A percentile compares a stretch with the other conserved stretches of the same genome.
Conservation (phyloP, 1,140 invertebrate species). For the Trinorchestia longiramus region DNA sequence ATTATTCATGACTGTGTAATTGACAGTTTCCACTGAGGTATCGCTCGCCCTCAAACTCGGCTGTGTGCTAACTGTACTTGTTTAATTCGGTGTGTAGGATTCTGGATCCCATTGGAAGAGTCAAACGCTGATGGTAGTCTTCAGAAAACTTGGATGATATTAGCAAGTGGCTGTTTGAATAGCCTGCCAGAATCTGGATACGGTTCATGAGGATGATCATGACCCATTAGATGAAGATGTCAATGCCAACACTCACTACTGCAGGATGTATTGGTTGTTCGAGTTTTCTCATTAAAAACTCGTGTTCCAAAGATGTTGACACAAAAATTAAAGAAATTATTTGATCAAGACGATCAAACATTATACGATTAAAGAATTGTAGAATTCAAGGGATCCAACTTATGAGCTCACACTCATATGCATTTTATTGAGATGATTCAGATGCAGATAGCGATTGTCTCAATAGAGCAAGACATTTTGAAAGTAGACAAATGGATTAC, state of each 20-base stretch:
- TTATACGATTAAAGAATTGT: not conserved
- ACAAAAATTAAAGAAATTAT: too few relatives aligned
- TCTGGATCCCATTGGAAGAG: not conserved
- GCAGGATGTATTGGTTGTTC: not conserved
- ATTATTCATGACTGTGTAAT: conserved; percentile 35
- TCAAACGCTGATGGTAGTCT: not conserved
- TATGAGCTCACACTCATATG: not conserved
- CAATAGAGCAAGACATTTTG: not conserved
- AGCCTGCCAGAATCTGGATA: not conserved
- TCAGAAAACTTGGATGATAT: not conserved
- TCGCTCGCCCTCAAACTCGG: not conserved
- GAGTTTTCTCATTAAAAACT: too few relatives aligned
- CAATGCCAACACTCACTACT: not conserved
- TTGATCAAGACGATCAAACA: not conserved
- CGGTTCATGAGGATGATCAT: not conserved
- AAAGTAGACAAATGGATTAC: not conserved
- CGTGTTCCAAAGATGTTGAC: too few relatives aligned
- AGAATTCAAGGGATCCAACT: not conserved
- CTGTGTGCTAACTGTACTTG: not conserved
- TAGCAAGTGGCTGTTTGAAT: not conserved
- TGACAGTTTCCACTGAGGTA: not conserved
- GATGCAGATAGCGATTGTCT: not conserved
- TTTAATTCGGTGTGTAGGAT: not conserved
- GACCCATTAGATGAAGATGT: not conserved
- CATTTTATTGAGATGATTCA: not conserved